Percentiles rank a stretch among this genome's conserved stretches.
Conservation (phyloP, 2,888 invertebrate species). For the Cosmia pyralina region DNA sequence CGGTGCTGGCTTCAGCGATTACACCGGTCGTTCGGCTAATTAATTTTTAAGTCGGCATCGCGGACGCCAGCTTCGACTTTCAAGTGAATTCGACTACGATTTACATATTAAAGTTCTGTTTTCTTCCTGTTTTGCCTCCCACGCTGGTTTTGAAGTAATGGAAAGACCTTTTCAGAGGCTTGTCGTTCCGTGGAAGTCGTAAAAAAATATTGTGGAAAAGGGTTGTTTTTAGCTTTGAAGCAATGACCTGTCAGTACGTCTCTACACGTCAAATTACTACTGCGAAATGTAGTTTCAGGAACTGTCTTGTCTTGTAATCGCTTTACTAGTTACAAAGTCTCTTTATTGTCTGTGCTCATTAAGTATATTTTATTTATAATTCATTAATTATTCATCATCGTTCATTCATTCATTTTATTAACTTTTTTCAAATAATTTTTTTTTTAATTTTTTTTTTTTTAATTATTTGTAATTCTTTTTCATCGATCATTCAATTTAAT, state of each 20-base stretch:
- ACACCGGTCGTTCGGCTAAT: conserved; percentile 90
- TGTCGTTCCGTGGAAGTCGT: conserved; percentile 31
- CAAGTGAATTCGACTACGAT: conserved; percentile 84
- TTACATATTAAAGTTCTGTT: conserved; percentile 80
- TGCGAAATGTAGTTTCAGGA: conserved; percentile 10
- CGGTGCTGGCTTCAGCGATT: conserved; percentile 84
- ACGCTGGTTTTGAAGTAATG: conserved; percentile 27
- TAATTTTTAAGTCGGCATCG: conserved; percentile 90
- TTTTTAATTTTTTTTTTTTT: no score
- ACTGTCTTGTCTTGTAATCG: conserved; percentile 7
- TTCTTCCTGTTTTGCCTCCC: conserved; percentile 62
- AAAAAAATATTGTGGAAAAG: conserved; percentile 36
- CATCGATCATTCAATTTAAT: neutral
- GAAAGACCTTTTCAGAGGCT: conserved; percentile 36
- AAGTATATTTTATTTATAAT: neutral
- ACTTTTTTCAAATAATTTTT: no score
- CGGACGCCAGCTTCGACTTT: conserved; percentile 81
- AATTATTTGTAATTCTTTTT: no score
- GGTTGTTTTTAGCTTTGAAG: conserved; percentile 24
- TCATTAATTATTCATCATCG: no score
- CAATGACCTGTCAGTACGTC: conserved; percentile 38
- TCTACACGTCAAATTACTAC: conserved; percentile 20
- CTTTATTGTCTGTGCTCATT: neutral
- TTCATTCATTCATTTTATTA: no score
- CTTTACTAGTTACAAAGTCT: neutral